A percentile compares a stretch with the other conserved stretches of the same genome.
phyloP scores from a whole-genome alignment of 2,888 invertebrate genomes.

The Nephrocerus scutellatus region DNA sequence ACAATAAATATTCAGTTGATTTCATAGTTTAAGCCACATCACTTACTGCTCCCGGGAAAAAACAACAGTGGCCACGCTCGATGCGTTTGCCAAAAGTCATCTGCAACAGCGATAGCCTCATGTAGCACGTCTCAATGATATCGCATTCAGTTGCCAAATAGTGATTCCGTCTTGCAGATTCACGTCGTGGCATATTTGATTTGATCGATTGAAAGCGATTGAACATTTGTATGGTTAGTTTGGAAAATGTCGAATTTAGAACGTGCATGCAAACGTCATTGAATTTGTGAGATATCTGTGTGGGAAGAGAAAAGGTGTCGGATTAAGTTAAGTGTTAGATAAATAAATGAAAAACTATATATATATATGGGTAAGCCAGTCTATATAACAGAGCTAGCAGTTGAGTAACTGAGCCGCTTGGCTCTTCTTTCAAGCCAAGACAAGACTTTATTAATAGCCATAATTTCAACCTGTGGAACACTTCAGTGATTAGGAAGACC shows the following conservation, averaged over 20 bases:
- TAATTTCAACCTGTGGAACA: too few relatives aligned
- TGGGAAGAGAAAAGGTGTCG: conserved; percentile 22
- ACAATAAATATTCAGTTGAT: conserved; percentile 1
- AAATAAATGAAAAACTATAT: too few relatives aligned
- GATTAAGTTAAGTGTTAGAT: too few relatives aligned
- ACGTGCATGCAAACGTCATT: conserved; percentile 72
- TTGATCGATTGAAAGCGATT: conserved; percentile 81
- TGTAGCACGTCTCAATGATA: conserved; percentile 87
- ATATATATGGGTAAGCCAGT: too few relatives aligned
- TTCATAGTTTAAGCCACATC: conserved; percentile 4
- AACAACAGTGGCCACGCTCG: conserved; percentile 86
- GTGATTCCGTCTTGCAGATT: conserved; percentile 85
- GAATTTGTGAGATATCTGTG: conserved; percentile 73
- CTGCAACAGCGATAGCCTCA: conserved; percentile 81
- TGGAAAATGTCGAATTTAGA: conserved; percentile 78
- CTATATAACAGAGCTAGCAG: too few relatives aligned
- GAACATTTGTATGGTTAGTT: conserved; percentile 76
- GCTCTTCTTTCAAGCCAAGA: too few relatives aligned
- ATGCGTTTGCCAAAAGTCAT: conserved; percentile 95
- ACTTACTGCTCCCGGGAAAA: conserved; percentile 86
- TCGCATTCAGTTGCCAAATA: conserved; percentile 86
- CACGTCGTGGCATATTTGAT: conserved; percentile 79
- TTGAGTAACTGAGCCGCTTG: too few relatives aligned
- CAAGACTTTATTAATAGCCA: too few relatives aligned
- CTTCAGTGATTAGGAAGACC: too few relatives aligned